A percentile compares a stretch with the other conserved stretches of the same genome.
phyloP scores from a whole-genome alignment of 2,797 vertebrate genomes.

The Oceanodroma leucorhoa region DNA sequence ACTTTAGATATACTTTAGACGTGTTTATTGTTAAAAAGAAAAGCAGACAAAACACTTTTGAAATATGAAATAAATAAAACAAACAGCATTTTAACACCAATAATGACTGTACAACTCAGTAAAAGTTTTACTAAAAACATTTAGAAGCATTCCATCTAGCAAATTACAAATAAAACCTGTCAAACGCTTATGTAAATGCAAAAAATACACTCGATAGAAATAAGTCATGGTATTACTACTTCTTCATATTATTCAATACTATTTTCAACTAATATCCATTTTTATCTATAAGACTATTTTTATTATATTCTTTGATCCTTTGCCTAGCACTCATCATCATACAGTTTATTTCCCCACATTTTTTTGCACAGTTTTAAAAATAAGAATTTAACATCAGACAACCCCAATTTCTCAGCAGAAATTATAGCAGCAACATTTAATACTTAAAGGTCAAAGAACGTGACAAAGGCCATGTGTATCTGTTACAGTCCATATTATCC shows the following conservation, averaged over 20 bases:
- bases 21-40: conserved; percentile 74
- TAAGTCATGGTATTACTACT: not conserved
- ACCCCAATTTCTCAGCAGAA: not conserved
- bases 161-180: conserved; percentile 39
- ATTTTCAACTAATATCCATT: not conserved
- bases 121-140: conserved; percentile 48
- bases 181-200: conserved; percentile 48
- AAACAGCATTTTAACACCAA: conserved; percentile 52
- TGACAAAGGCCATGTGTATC: conserved; percentile 48
- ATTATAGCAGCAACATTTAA: conserved; percentile 31
- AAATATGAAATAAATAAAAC: conserved; percentile 59
- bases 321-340: conserved; percentile 12
- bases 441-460: conserved; percentile 23
- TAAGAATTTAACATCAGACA: conserved; percentile 25
- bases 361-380: conserved; percentile 40
- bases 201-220: conserved; percentile 35
- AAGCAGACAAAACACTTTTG: conserved; percentile 65
- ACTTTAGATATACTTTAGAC: conserved; percentile 49
- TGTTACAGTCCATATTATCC: conserved; percentile 60
- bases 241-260: not conserved
- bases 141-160: conserved; percentile 26
- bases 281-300: not conserved
- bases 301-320: conserved; percentile 38
- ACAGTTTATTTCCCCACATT: conserved; percentile 32
- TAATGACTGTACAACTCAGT: conserved; percentile 45